A percentile compares a stretch with the other conserved stretches of the same genome.
These are phyloP conservation scores for Lepidonotus clava DNA, from an alignment of 2,888 invertebrate genomes.

Conservation along the genomic window DNA sequence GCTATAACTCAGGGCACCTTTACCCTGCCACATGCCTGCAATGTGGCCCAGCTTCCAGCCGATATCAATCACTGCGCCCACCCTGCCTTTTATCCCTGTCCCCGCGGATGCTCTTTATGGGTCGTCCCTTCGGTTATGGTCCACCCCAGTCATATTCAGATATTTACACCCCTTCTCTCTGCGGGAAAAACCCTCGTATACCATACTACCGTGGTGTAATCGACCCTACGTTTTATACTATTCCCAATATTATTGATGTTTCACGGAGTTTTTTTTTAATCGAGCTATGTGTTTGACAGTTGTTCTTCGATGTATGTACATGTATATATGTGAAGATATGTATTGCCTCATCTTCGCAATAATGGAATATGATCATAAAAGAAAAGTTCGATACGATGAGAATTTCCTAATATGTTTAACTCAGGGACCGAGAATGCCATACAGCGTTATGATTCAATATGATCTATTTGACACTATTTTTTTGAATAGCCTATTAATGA, in stretches of 20 bases:
- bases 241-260: background rate
- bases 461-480: no score
- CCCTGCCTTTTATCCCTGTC: slow-evolving; percentile 29
- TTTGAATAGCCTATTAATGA: no score
- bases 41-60: background rate
- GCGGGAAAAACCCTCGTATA: slow-evolving; percentile 17
- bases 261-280: no score
- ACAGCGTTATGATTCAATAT: no score
- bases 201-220: background rate
- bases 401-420: no score
- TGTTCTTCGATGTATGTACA: no score
- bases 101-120: slow-evolving; percentile 30
- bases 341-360: no score
- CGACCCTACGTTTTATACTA: background rate
- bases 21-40: background rate
- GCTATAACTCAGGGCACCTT: background rate
- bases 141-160: slow-evolving; percentile 28
- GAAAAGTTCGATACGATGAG: no score
- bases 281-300: no score
- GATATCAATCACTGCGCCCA: slow-evolving; percentile 18
- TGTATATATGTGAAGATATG: no score
- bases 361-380: no score
- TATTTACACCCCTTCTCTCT: slow-evolving; percentile 32
- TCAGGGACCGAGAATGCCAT: no score
- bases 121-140: slow-evolving; percentile 32